These are phyloP conservation scores for Danaus chrysippus DNA, from an alignment of 2,888 invertebrate genomes.

Conservation along the genomic window DNA sequence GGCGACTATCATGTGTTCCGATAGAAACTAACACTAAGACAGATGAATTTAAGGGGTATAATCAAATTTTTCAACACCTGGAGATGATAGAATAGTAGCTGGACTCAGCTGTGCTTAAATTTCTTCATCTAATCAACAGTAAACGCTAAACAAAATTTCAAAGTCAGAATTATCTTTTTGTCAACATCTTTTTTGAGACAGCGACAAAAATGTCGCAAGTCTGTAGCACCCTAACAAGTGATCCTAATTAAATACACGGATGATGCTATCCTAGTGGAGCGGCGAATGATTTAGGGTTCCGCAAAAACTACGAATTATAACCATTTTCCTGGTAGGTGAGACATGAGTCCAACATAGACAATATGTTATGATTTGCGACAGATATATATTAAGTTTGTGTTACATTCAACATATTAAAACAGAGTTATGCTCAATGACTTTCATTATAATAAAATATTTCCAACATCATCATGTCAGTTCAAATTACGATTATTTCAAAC, in stretches of 20 bases:
- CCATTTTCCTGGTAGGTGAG: conserved; percentile 40
- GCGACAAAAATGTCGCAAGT: conserved; percentile 27
- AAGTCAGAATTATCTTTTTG: neutral
- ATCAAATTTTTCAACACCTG: too few relatives aligned
- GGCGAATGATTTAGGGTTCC: conserved; percentile 47
- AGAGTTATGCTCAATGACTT: neutral
- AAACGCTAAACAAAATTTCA: neutral
- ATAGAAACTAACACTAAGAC: conserved; percentile 12
- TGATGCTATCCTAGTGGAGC: conserved; percentile 53
- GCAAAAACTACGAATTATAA: conserved; percentile 43
- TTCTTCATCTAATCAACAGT: too few relatives aligned
- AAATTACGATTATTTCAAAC: too few relatives aligned
- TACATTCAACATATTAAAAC: neutral
- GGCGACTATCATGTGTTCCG: neutral
- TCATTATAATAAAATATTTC: too few relatives aligned
- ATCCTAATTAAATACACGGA: conserved; percentile 57
- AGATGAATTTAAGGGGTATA: neutral
- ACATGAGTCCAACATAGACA: conserved; percentile 26
- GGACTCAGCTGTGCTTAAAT: too few relatives aligned
- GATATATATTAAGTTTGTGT: conserved; percentile 14
- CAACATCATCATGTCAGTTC: too few relatives aligned
- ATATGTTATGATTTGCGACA: conserved; percentile 25
- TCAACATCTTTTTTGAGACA: neutral
- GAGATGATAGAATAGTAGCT: too few relatives aligned
- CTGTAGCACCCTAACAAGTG: conserved; percentile 44